Percentiles rank a stretch among this genome's conserved stretches.
These are phyloP conservation scores for Drosophila cognata DNA, from an alignment of 2,888 invertebrate species.

Conservation along the genomic window DNA sequence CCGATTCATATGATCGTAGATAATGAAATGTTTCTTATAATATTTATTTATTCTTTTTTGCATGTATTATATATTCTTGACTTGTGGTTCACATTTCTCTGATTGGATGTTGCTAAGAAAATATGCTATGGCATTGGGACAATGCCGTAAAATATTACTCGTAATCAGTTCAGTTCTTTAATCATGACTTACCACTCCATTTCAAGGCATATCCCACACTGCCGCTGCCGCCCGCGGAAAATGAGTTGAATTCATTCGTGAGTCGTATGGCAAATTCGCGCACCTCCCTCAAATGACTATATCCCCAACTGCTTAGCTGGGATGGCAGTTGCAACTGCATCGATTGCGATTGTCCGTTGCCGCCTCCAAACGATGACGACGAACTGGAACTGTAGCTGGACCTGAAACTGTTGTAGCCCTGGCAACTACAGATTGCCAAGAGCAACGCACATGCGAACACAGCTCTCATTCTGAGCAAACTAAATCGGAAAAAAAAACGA, in stretches of 20 bases:
- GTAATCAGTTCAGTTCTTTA: neutral
- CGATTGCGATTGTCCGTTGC: constrained; percentile 27
- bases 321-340: constrained; percentile 44
- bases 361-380: constrained; percentile 48
- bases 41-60: neutral
- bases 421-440: constrained; percentile 64
- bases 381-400: constrained; percentile 64
- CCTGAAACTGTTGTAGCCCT: constrained; percentile 53
- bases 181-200: constrained; percentile 79
- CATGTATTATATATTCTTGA: neutral
- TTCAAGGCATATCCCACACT: constrained; percentile 38
- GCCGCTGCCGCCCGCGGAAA: constrained; percentile 67
- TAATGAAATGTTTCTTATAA: too few species aligned
- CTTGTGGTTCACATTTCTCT: neutral
- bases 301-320: constrained; percentile 77
- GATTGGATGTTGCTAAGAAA: neutral
- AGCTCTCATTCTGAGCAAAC: constrained; percentile 71
- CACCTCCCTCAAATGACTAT: constrained; percentile 77
- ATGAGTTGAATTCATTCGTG: constrained; percentile 79
- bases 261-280: constrained; percentile 80
- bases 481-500: constrained; percentile 43
- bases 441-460: constrained; percentile 70
- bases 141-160: neutral
- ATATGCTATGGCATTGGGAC: neutral
- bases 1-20: too few species aligned